Percentiles rank a stretch among this genome's conserved stretches.
Evolutionary conservation across 2,113 vertebrate genomes (phyloP).

Genomic region (Apteryx mantelli): DNA sequence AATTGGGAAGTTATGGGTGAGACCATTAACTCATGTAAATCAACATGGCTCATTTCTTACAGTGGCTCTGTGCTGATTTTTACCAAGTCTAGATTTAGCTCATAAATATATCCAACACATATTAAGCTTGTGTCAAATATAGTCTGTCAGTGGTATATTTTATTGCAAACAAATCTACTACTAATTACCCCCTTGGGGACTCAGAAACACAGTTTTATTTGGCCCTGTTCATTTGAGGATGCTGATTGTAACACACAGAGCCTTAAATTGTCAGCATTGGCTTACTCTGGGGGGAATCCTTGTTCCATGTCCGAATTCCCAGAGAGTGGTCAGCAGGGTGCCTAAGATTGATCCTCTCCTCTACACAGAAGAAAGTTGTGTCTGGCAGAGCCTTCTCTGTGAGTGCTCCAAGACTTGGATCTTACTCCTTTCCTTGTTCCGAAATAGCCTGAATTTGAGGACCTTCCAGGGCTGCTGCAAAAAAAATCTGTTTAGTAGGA

Average conservation of each 20-base stretch:
- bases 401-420: background rate
- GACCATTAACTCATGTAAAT: background rate
- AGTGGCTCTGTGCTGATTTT: background rate
- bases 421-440: background rate
- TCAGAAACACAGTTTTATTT: background rate
- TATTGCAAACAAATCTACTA: background rate
- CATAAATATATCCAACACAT: background rate
- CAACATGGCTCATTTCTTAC: rapidly evolving
- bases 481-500: background rate
- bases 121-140: background rate
- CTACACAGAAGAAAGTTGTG: background rate
- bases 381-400: slow-evolving; percentile 9
- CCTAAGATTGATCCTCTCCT: background rate
- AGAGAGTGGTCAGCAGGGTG: background rate
- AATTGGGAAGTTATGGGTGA: background rate
- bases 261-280: background rate
- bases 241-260: background rate
- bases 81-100: background rate
- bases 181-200: background rate
- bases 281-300: background rate
- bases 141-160: background rate
- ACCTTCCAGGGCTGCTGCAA: slow-evolving; percentile 22
- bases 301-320: background rate
- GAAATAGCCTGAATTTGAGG: slow-evolving; percentile 18
- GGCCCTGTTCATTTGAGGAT: background rate